Evolutionary conservation across 2,113 vertebrate species (phyloP), one percentile per base, ranked within the genome.

Genomic region (Syngnathus typhle): DNA sequence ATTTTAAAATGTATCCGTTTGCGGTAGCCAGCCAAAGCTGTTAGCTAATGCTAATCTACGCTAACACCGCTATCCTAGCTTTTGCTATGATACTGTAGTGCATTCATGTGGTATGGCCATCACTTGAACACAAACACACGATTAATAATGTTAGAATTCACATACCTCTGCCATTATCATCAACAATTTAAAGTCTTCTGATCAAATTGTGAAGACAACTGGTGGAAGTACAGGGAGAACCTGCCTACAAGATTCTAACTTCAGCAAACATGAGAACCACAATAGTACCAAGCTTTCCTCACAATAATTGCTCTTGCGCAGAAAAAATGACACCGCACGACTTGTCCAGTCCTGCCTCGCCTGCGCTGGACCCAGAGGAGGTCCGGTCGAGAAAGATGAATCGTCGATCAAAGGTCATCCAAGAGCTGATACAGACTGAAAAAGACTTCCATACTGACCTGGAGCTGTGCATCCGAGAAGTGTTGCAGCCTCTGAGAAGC

Each of bases 361-460:
- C 70, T 0, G 76, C 37, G 0, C 71, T 92, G 63, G 92, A 95
- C 74, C 90, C 90, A 0, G 91, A 95, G 65, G 93, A 94, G 79
- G 64, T 92, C 19, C 87, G 82, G 8, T 78, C 27, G 2, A 83
- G 85, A 64, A 94, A 95, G 91, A 96, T 98, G 94, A 90, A 79
- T 51, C 95, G 86, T 74, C 93, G 97, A 70, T 87, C 82, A 5
- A 98, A 94, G 82, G 92, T 99, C 84, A 94, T 98, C 0, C 66
- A 90, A 72, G 97, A 99, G 77, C 92, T 98, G 23, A 71, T 96
- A 47, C 94, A 96, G 89, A 99, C 97, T 0, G 97, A 99, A 71
- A 94, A 83, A 65, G 96, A 96, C 80, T 97, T 91, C 67, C 88
- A 95, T 78, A 93, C 76, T 0, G 92, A 95, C 59, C 78, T 98